Evolutionary conservation across 2,113 vertebrate genomes (phyloP).

Genomic region (Lasiurus cinereus): DNA sequence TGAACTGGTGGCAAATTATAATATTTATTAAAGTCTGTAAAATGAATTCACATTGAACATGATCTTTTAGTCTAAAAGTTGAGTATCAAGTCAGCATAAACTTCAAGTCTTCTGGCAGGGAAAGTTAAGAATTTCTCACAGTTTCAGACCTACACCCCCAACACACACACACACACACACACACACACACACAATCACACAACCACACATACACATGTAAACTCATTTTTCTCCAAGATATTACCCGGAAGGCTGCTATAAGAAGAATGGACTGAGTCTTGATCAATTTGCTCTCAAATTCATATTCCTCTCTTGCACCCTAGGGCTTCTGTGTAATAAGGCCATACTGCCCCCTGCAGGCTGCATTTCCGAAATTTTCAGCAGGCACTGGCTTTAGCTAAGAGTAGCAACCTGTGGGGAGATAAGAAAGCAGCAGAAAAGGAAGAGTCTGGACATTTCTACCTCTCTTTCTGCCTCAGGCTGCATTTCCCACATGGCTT

Average conservation of each 20-base stretch:
- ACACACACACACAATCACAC: background rate
- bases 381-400: background rate
- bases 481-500: background rate
- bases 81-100: constrained; percentile 69
- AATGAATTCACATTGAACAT: constrained; percentile 77
- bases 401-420: background rate
- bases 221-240: background rate
- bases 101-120: constrained; percentile 57
- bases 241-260: background rate
- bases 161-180: background rate
- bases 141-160: background rate
- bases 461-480: background rate
- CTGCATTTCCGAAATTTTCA: background rate
- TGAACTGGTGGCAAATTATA: constrained; percentile 57
- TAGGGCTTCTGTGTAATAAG: background rate
- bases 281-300: background rate
- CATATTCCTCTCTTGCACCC: background rate
- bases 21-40: constrained; percentile 77
- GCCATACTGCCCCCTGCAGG: constrained; percentile 42
- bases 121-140: constrained; percentile 63
- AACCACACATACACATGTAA: background rate
- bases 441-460: background rate
- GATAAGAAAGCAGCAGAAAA: background rate
- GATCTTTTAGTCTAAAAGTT: constrained; percentile 67
- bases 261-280: background rate